Conservation (phyloP, 2,113 vertebrate genomes). For the Octodon degus region DNA sequence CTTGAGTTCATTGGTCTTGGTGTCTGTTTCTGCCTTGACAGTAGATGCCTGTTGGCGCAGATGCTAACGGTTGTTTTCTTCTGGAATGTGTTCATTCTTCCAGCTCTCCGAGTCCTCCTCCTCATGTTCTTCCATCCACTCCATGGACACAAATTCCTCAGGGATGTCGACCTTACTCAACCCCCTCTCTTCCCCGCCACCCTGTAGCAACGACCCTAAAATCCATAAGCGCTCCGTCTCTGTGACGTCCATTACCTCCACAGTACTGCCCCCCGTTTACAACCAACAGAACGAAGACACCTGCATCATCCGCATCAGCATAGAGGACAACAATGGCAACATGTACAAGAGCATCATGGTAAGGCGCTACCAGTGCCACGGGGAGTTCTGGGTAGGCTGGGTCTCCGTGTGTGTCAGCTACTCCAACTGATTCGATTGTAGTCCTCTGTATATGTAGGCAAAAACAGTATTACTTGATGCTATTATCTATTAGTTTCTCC, state of each 20-base stretch:
- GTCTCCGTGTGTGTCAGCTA: not conserved
- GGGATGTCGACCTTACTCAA: constrained; percentile 83
- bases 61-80: constrained; percentile 18
- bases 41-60: rapidly evolving
- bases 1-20: not conserved
- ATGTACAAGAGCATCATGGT: constrained; percentile 99
- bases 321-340: constrained; percentile 91
- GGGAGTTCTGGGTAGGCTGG: rapidly evolving
- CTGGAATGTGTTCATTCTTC: not conserved
- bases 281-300: constrained; percentile 93
- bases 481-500: not conserved
- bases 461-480: rapidly evolving
- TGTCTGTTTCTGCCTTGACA: not conserved
- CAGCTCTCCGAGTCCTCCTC: constrained; percentile 92
- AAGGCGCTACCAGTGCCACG: not conserved
- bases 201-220: constrained; percentile 76
- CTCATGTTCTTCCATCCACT: constrained; percentile 88
- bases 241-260: constrained; percentile 60
- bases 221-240: constrained; percentile 85
- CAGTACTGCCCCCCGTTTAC: constrained; percentile 85
- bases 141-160: constrained; percentile 89
- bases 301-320: constrained; percentile 93
- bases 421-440: rapidly evolving
- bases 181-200: constrained; percentile 72
- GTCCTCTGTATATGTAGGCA: rapidly evolving